Evolutionary conservation across 2,797 vertebrate species (phyloP), one percentile per base, ranked within the genome.

Genomic region (Falco naumanni): DNA sequence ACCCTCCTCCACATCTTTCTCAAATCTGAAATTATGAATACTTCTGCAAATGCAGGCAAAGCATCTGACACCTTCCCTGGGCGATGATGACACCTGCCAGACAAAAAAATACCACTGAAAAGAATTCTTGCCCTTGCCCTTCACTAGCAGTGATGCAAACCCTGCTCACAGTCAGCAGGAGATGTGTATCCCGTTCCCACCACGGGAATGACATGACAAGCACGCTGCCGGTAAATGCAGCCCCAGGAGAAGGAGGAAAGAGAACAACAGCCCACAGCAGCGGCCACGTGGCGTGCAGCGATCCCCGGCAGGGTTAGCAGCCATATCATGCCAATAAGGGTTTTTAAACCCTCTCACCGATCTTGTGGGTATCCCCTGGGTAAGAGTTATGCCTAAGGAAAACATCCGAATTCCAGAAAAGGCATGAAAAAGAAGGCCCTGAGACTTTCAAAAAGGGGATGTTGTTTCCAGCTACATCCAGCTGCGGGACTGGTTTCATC

Each of bases 151-250:
- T 0, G 4, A 37, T 11, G 33, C 50, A 87, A 84, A 72, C 16
- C 29, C 31, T 0, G 0, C 37, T 72, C 7, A 1, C 13, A n/a
- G 37, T 28, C 21, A 64, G 61, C 60, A 48, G 66, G 57, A 74
- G 41, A 29, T 5, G 10, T 24, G 54, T 45, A 33, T 17, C 29
- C 28, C 6, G 26, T 53, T 90, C 50, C 50, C 34, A 79, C 16
- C 39, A 21, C 4, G 5, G 53, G 18, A 75, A 18, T 0, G 8
- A 75, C 39, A 57, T 68, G 65, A 60, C 7, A 26, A 72, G 57
- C 1, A 17, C 31, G 86, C 53, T 88, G 11, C 50, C 0, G 2
- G 21, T 25, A 65, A 66, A 65, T 16, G 22, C 13, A 74, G 51
- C 18, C 75, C 47, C 48, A 41, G 16, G 37, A 54, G 69, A 78